Evolutionary conservation across 2,797 vertebrate species (phyloP).

Genomic region (Poeciliopsis turneri): DNA sequence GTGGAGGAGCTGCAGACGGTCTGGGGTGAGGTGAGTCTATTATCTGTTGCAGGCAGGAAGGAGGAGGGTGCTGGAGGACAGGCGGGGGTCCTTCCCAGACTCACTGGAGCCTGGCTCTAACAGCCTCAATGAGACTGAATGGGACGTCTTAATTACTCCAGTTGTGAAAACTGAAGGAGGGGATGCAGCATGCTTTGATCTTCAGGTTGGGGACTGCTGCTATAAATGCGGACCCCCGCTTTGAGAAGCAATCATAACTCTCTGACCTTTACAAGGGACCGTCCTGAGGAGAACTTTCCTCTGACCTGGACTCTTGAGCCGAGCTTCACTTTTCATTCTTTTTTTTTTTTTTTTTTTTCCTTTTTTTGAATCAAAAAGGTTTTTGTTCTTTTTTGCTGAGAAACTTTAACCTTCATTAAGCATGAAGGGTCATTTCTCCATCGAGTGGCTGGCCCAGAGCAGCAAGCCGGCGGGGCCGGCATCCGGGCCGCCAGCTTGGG

Average conservation of each 20-base stretch:
- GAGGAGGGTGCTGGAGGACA: conserved; percentile 21
- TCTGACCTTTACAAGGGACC: conserved; percentile 3
- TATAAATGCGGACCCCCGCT: conserved; percentile 72
- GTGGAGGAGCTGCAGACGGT: conserved; percentile 49
- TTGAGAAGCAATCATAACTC: conserved; percentile 8
- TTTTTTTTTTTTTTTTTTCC: not conserved
- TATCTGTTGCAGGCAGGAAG: conserved; percentile 62
- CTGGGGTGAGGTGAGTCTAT: conserved; percentile 55
- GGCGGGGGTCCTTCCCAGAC: conserved; percentile 72
- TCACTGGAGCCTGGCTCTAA: conserved; percentile 83
- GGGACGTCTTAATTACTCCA: conserved; percentile 85
- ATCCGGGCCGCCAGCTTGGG: conserved; percentile 54
- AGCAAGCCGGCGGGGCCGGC: conserved; percentile 59
- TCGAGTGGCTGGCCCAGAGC: conserved; percentile 86
- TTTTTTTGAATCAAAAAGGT: not conserved
- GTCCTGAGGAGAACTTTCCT: not conserved
- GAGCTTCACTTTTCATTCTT: not conserved
- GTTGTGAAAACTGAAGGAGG: conserved; percentile 83
- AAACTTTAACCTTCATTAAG: not conserved
- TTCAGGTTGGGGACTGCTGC: conserved; percentile 49
- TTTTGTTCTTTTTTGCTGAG: not conserved
- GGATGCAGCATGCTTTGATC: conserved; percentile 81
- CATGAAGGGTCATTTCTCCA: conserved; percentile 81
- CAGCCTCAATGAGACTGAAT: conserved; percentile 84
- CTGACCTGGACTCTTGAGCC: not conserved